Conservation (phyloP, 2,797 vertebrate species). For the Hyperoplus immaculatus region DNA sequence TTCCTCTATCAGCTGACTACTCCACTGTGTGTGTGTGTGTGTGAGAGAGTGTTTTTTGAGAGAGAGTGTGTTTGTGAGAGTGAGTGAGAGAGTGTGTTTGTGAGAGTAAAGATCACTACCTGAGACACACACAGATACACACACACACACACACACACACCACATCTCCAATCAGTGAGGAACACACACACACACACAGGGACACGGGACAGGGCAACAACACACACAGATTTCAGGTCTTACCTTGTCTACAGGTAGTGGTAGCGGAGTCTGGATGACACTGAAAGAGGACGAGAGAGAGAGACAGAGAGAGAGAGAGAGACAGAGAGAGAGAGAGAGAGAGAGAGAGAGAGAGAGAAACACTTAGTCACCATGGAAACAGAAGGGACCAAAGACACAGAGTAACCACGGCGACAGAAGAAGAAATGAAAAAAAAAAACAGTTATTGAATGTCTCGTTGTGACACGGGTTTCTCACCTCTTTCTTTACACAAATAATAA, state of each 20-base stretch:
- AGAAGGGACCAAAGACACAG: slow-evolving; percentile 43
- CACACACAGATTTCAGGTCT: slow-evolving; percentile 67
- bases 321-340: slow-evolving; percentile 43
- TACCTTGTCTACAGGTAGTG: slow-evolving; percentile 99
- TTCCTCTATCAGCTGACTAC: slow-evolving; percentile 69
- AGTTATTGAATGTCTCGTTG: slow-evolving; percentile 39
- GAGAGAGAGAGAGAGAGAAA: slow-evolving; percentile 50
- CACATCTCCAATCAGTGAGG: background rate
- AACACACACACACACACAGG: background rate
- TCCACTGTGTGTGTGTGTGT: slow-evolving; percentile 18
- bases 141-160: slow-evolving; percentile 15
- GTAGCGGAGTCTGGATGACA: slow-evolving; percentile 96
- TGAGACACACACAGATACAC: slow-evolving; percentile 12
- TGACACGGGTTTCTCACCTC: slow-evolving; percentile 9
- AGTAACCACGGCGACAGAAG: slow-evolving; percentile 62
- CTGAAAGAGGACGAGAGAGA: slow-evolving; percentile 81
- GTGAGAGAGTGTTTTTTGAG: background rate
- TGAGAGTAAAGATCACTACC: slow-evolving; percentile 4
- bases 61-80: slow-evolving; percentile 4
- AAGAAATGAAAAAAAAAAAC: slow-evolving; percentile 3
- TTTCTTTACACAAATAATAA: slow-evolving; percentile 9
- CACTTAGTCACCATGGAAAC: slow-evolving; percentile 74
- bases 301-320: slow-evolving; percentile 48
- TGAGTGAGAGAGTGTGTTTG: background rate
- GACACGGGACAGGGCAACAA: slow-evolving; percentile 8